Evolutionary conservation across 2,797 vertebrate genomes (phyloP), one percentile per base, ranked within the genome.

Genomic region (Clarias fuscus): DNA sequence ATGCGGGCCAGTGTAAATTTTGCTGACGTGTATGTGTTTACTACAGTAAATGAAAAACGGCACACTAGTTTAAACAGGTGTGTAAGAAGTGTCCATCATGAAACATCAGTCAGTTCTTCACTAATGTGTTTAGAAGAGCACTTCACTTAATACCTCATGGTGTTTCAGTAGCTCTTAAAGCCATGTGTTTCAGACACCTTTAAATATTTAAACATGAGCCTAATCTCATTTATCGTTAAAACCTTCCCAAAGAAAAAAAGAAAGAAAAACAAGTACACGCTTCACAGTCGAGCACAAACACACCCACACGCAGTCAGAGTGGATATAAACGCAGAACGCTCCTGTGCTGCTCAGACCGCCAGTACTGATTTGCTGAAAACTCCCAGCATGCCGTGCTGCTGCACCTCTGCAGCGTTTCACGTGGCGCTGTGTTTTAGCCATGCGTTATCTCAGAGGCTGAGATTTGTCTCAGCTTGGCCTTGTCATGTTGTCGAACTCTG

Each of bases 341-440:
- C 24, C 77, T 1, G 33, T 3, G 61, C 78, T 53, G 40, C 61
- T 64, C 33, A 5, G 61, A n/a, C 37, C 40, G 24, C 65, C 79
- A 43, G 24, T 22, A 30, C 30, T 24, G 76, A 78, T 78, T 78
- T 78, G 58, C 18, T 13, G 64, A 68, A 70, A 82, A 70, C 64
- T 83, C 81, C 65, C 81, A 83, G 81, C 48, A 58, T 70, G 81
- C 27, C 27, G 11, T 56, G 53, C 61, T 48, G 33, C 61, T 10
- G 78, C 78, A 43, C 77, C 77, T 79, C 77, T 22, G 58, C 30
- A 7, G 20, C 5, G 30, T 59, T 79, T 62, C 77, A 62, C 77
- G 24, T 59, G 4, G 30, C 77, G 24, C 77, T 4, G 58, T 62
- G 58, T 61, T 37, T 62, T 79, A 62, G 77, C 58, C 59, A 40